phyloP scores from a whole-genome alignment of 2,888 invertebrate genomes.

The Troglohyphantes excavatus region DNA sequence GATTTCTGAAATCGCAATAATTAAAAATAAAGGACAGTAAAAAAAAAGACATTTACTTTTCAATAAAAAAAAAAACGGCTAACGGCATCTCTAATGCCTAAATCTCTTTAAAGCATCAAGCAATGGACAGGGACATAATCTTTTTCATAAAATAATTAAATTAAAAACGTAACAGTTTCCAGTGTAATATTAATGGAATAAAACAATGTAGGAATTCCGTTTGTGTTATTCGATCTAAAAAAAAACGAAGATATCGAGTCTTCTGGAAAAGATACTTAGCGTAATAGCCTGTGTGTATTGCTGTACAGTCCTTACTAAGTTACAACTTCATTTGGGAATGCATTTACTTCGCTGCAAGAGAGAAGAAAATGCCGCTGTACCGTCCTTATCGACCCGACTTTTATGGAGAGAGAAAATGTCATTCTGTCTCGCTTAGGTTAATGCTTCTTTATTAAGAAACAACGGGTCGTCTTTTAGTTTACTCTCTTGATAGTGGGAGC shows the following conservation, averaged over 20 bases:
- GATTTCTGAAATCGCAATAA: too few relatives aligned
- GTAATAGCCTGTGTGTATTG: not conserved
- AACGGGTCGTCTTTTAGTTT: not conserved
- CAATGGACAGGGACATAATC: too few relatives aligned
- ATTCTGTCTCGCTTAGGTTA: conserved; percentile 1
- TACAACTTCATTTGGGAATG: conserved; percentile 9
- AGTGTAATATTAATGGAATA: too few relatives aligned
- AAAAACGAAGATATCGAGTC: not conserved
- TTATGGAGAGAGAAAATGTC: not conserved
- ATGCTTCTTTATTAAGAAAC: conserved; percentile 5
- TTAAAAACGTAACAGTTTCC: too few relatives aligned
- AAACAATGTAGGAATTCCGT: too few relatives aligned
- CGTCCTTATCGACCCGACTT: not conserved
- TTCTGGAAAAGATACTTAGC: not conserved
- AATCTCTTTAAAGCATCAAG: too few relatives aligned
- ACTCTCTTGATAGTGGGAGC: not conserved
- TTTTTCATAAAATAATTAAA: too few relatives aligned
- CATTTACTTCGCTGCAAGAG: not conserved
- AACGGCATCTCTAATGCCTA: too few relatives aligned
- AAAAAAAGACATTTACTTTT: too few relatives aligned
- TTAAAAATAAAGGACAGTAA: too few relatives aligned
- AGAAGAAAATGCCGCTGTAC: not conserved
- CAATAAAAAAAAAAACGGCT: too few relatives aligned
- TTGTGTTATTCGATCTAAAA: too few relatives aligned
- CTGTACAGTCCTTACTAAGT: not conserved